Evolutionary conservation across 2,797 vertebrate species (phyloP), one percentile per base, ranked within the genome.

Genomic region (Rhynchonycteris naso): DNA sequence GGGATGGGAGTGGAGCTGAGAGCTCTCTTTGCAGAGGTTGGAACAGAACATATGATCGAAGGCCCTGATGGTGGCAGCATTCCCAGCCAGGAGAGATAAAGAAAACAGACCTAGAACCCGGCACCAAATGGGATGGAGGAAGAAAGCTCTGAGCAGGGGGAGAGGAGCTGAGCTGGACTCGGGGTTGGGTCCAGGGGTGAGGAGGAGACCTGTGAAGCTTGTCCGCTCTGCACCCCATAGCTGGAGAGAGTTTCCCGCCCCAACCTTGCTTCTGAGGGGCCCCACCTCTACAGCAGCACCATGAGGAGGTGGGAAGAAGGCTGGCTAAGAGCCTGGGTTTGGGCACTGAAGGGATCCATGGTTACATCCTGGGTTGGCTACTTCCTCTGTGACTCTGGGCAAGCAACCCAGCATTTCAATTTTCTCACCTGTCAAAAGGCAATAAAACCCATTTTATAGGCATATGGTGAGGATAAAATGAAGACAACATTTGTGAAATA

Each of bases 401-500:
- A 83, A 85, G 56, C 3, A 6, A 50, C 38, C 33, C 56, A 56
- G 33, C 21, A 58, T 54, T 43, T 91, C 59, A 11, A 56, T 76
- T 58, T 94, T 86, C 59, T 91, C 52, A 75, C 43, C 88, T 72
- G 61, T 30, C 38, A 68, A 84, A 94, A 65, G 38, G 54, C 35
- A 52, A 19, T 87, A 81, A 85, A 88, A 24, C 33, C 18, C 61
- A 13, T 87, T 78, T 81, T 88, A 90, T 54, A 75, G 87, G 63
- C 56, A 65, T 81, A 59, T 26, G 59, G 80, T 76, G 47, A 93
- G 68, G 72, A 81, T 80, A 89, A 93, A 86, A 81, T 72, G 61
- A 78, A 78, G 33, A 81, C 52, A 63, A 65, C 69, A 35, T 82
- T 88, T 92, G 50, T 76, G 74, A 94, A 86, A 88, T 59, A 84